Percentiles rank a stretch among this genome's conserved stretches.
Evolutionary conservation across 2,797 vertebrate genomes (phyloP).

Genomic region (Gouania willdenowi): DNA sequence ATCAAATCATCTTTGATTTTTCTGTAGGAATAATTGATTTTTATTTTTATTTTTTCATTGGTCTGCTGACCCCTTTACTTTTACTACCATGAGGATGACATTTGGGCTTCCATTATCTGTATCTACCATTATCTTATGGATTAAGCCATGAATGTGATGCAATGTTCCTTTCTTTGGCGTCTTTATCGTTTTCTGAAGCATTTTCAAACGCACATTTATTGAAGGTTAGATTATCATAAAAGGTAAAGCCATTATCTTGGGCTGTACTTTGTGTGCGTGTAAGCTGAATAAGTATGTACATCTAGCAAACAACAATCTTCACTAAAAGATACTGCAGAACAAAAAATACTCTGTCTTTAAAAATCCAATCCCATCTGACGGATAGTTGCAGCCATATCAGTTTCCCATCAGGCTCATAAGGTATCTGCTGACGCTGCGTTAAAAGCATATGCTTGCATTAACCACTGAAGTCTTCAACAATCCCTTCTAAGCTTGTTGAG

Average conservation of each 20-base stretch:
- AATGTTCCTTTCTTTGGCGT: background rate
- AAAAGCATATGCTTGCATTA: slow-evolving; percentile 32
- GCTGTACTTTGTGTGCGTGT: too few species aligned
- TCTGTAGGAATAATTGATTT: background rate
- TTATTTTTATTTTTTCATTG: background rate
- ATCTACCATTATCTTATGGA: too few species aligned
- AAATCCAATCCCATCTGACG: background rate
- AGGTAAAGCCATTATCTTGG: background rate
- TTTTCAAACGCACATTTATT: background rate
- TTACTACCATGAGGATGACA: background rate
- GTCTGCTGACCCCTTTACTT: background rate
- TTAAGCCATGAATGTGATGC: too few species aligned
- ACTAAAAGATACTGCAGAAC: too few species aligned
- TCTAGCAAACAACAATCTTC: too few species aligned
- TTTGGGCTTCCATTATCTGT: background rate
- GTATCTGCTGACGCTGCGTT: slow-evolving; percentile 35
- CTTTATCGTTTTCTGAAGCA: too few species aligned
- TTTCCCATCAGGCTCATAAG: slow-evolving; percentile 12
- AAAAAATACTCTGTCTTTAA: background rate
- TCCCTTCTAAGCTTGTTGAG: slow-evolving; percentile 36
- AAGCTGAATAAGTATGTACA: too few species aligned
- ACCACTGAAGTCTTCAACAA: slow-evolving; percentile 42
- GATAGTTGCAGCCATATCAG: slow-evolving; percentile 4
- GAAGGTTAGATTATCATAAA: background rate
- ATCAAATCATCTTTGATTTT: too few species aligned